Percentiles rank a stretch among this genome's conserved stretches.
phyloP scores from a whole-genome alignment of 2,113 vertebrate genomes.

The Myiozetetes cayanensis region DNA sequence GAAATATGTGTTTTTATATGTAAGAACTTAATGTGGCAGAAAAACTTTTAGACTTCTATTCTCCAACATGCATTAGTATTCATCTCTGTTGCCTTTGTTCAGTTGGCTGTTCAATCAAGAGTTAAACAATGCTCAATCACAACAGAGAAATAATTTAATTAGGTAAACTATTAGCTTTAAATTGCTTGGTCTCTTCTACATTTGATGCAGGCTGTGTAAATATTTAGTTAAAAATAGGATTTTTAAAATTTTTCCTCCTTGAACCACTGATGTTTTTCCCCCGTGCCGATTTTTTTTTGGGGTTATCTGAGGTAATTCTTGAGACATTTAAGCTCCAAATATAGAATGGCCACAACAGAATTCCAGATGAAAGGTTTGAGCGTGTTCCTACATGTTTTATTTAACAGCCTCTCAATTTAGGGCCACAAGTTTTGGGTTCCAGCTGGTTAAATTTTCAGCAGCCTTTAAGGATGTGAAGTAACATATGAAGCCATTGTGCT shows the following conservation, averaged over 20 bases:
- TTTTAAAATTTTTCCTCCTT: neutral
- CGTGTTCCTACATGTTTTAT: conserved; percentile 53
- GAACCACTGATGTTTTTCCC: neutral
- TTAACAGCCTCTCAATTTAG: conserved; percentile 51
- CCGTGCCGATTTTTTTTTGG: neutral
- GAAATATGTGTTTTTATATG: neutral
- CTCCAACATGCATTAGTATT: neutral
- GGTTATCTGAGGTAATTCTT: conserved; percentile 19
- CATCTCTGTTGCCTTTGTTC: neutral
- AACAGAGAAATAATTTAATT: neutral
- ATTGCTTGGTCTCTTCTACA: neutral
- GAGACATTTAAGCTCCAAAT: conserved; percentile 29
- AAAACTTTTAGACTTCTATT: neutral
- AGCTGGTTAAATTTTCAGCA: conserved; percentile 51
- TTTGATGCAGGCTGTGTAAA: neutral
- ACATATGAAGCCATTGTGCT: neutral
- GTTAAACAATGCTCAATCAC: neutral
- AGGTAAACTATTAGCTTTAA: neutral
- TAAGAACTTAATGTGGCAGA: neutral
- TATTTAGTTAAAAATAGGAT: neutral
- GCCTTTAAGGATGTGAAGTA: neutral
- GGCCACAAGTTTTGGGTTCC: conserved; percentile 29
- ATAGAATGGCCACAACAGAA: conserved; percentile 16
- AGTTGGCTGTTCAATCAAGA: neutral
- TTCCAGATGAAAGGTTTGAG: conserved; percentile 14